phyloP scores from a whole-genome alignment of 2,888 invertebrate genomes.

The Eilema depressum region DNA sequence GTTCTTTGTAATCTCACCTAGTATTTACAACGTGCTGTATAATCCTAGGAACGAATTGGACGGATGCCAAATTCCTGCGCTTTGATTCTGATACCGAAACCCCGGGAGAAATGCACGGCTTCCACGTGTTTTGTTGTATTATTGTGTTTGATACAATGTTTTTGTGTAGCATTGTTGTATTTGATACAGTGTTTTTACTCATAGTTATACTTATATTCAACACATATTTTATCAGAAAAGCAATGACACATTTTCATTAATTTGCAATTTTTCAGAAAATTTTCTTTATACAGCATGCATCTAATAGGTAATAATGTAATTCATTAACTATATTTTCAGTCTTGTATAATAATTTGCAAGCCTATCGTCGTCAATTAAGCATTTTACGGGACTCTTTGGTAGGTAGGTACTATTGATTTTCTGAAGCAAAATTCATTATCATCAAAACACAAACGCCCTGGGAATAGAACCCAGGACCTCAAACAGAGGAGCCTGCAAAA shows the following conservation, averaged over 20 bases:
- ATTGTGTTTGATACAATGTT: slow-evolving; percentile 11
- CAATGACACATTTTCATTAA: too few relatives aligned
- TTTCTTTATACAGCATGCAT: not conserved
- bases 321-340: too few relatives aligned
- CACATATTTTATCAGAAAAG: too few relatives aligned
- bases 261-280: not conserved
- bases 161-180: not conserved
- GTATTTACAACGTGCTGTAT: slow-evolving; percentile 30
- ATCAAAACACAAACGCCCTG: too few relatives aligned
- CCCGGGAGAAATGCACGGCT: slow-evolving; percentile 25
- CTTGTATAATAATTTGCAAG: not conserved
- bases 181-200: not conserved
- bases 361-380: too few relatives aligned
- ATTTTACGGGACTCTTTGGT: too few relatives aligned
- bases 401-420: too few relatives aligned
- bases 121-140: slow-evolving; percentile 14
- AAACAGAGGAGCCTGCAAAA: not conserved
- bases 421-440: too few relatives aligned
- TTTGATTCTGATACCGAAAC: slow-evolving; percentile 22
- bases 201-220: too few relatives aligned
- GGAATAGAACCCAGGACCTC: not conserved
- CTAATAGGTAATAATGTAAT: not conserved
- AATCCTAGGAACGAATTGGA: slow-evolving; percentile 41
- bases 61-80: slow-evolving; percentile 31
- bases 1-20: slow-evolving; percentile 29